phyloP scores from a whole-genome alignment of 2,113 vertebrate species.

The Fulmarus glacialis region DNA sequence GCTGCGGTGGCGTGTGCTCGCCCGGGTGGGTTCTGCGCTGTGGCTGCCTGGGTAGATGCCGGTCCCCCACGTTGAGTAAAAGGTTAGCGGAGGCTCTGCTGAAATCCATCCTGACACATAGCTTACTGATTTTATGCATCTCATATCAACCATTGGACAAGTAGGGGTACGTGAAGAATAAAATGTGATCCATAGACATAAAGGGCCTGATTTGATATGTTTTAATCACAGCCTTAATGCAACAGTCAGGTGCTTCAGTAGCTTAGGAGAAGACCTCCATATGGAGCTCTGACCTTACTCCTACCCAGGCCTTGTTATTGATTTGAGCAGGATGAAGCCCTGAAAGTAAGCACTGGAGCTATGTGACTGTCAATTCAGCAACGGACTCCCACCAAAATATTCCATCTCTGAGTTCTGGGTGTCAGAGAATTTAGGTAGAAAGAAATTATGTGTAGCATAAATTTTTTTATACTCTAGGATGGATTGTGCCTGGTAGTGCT shows the following conservation, averaged over 20 bases:
- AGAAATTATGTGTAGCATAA: neutral
- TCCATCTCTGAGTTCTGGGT: neutral
- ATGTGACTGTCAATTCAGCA: accelerated
- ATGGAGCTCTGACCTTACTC: neutral
- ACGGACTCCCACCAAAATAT: neutral
- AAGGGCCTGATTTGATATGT: neutral
- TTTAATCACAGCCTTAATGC: no score
- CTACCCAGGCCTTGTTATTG: neutral
- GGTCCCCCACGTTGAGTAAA: accelerated
- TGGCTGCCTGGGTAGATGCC: accelerated
- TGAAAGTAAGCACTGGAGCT: no score
- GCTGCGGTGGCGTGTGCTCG: neutral
- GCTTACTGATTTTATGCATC: neutral
- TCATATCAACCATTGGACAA: accelerated
- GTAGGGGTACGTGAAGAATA: no score
- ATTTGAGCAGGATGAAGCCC: neutral
- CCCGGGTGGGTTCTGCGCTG: neutral
- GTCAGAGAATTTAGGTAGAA: neutral
- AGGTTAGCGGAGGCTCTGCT: neutral
- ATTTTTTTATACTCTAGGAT: neutral
- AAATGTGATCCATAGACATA: neutral
- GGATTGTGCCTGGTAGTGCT: slow-evolving; percentile 33
- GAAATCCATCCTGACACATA: neutral
- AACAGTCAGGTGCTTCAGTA: neutral
- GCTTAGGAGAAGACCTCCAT: neutral